phyloP scores from a whole-genome alignment of 2,113 vertebrate genomes.

The Neolamprologus caudopunctatus region DNA sequence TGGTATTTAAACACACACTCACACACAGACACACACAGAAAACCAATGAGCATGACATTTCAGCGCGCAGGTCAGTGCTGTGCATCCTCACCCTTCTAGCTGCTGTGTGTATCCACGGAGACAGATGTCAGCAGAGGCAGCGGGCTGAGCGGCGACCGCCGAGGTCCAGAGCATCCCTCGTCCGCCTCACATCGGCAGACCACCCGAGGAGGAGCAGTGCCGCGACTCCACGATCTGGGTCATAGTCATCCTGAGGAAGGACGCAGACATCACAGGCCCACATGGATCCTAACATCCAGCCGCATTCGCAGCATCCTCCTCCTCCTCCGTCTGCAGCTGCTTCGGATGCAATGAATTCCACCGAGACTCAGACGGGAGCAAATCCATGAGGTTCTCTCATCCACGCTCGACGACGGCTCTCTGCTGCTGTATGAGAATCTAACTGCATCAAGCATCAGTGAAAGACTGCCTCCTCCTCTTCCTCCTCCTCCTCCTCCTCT shows the following conservation, averaged over 20 bases:
- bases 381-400: conserved; percentile 35
- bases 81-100: conserved; percentile 39
- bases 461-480: neutral
- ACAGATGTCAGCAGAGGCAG: conserved; percentile 35
- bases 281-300: conserved; percentile 20
- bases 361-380: neutral
- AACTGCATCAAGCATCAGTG: conserved; percentile 12
- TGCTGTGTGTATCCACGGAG: conserved; percentile 14
- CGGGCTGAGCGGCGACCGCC: neutral
- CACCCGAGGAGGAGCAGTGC: neutral
- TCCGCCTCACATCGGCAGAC: conserved; percentile 6
- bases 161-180: neutral
- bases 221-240: conserved; percentile 37
- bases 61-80: neutral
- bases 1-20: neutral
- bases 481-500: neutral
- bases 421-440: neutral
- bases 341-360: conserved; percentile 7
- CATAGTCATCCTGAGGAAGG: conserved; percentile 27
- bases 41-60: neutral
- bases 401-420: neutral
- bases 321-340: conserved; percentile 5
- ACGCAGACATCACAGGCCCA: conserved; percentile 28
- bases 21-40: neutral
- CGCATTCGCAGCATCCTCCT: neutral